Evolutionary conservation across 2,113 vertebrate genomes (phyloP).

Genomic region (Bufo bufo): DNA sequence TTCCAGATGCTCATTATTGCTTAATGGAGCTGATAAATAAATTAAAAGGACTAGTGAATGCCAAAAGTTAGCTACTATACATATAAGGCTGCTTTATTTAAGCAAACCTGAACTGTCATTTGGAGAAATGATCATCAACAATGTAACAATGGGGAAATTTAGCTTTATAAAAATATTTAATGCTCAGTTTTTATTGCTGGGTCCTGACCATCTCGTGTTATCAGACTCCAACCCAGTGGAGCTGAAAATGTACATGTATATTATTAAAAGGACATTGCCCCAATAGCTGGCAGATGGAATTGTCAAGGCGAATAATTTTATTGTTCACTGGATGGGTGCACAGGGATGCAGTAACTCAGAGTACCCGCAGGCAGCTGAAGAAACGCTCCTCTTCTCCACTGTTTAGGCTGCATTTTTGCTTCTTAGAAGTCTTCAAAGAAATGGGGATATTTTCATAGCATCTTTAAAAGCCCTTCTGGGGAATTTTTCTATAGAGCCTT

Average conservation of each 20-base stretch:
- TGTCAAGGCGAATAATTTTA: slow-evolving; percentile 55
- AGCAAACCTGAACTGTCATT: not conserved
- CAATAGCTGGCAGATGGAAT: slow-evolving; percentile 50
- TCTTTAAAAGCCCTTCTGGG: slow-evolving; percentile 17
- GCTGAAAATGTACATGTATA: slow-evolving; percentile 44
- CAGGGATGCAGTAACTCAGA: slow-evolving; percentile 21
- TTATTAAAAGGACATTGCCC: slow-evolving; percentile 46
- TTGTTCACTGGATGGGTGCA: slow-evolving; percentile 49
- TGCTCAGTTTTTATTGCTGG: not conserved
- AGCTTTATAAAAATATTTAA: slow-evolving; percentile 31
- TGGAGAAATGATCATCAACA: not conserved
- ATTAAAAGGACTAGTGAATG: not conserved
- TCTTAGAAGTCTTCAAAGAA: slow-evolving; percentile 17
- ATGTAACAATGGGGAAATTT: not conserved
- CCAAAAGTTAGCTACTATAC: not conserved
- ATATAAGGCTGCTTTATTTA: not conserved
- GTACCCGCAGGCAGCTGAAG: slow-evolving; percentile 12
- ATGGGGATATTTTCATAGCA: slow-evolving; percentile 26
- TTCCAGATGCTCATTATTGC: not conserved
- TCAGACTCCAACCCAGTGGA: slow-evolving; percentile 23
- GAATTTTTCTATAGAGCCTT: slow-evolving; percentile 7
- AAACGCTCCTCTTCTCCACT: slow-evolving; percentile 16
- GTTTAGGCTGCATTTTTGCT: slow-evolving; percentile 16
- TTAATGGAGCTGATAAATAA: not conserved
- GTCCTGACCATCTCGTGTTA: slow-evolving; percentile 40